phyloP scores from a whole-genome alignment of 2,797 vertebrate genomes.

The Scleropages formosus region DNA sequence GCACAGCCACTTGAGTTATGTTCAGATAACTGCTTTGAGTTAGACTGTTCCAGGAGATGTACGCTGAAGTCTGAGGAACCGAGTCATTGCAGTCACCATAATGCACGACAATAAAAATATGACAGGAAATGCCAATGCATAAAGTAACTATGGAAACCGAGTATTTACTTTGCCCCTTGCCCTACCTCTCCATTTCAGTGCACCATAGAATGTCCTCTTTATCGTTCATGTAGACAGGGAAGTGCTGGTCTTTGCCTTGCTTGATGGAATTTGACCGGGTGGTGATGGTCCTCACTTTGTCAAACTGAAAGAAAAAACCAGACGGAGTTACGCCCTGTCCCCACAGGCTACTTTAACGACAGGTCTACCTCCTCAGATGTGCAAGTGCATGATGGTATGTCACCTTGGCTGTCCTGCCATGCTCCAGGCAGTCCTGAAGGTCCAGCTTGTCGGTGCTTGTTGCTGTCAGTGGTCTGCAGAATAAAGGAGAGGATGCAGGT shows the following conservation, averaged over 20 bases:
- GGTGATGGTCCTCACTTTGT: slow-evolving; percentile 96
- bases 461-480: slow-evolving; percentile 81
- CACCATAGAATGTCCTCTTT: slow-evolving; percentile 98
- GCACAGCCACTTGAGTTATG: too few species aligned
- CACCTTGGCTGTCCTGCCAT: slow-evolving; percentile 95
- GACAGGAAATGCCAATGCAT: neutral
- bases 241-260: slow-evolving; percentile 98
- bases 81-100: neutral
- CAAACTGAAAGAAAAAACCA: slow-evolving; percentile 73
- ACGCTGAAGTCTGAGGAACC: too few species aligned
- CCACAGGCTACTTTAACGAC: neutral
- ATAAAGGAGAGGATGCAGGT: slow-evolving; percentile 26
- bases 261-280: slow-evolving; percentile 98
- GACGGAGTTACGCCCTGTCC: neutral
- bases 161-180: neutral
- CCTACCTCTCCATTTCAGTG: slow-evolving; percentile 97
- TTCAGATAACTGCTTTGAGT: too few species aligned
- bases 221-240: slow-evolving; percentile 96
- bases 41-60: too few species aligned
- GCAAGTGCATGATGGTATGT: slow-evolving; percentile 23
- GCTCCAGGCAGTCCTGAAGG: slow-evolving; percentile 94
- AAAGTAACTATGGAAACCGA: neutral
- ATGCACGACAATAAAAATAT: neutral
- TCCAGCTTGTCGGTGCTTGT: slow-evolving; percentile 87
- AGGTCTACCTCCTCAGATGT: neutral